Evolutionary conservation across 2,113 vertebrate species (phyloP), one percentile per base, ranked within the genome.

Genomic region (Oryctolagus cuniculus): DNA sequence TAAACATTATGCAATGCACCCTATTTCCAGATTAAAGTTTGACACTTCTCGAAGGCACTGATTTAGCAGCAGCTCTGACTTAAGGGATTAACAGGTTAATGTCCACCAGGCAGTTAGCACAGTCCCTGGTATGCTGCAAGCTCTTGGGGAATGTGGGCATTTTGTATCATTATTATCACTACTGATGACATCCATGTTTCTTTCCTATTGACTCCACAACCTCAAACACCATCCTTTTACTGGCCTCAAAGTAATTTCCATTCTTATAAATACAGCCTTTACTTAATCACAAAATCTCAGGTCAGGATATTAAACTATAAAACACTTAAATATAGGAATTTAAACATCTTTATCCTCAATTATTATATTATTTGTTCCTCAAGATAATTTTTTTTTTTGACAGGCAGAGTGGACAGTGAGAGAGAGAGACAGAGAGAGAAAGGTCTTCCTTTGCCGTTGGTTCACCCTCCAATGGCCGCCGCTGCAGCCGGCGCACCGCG

Each of bases 1-100:
- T 80, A 63, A 85, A 27, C 22, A 88, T 66, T 89, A 92, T 67
- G 38, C 67, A 70, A 2, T 69, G 29, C 49, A 31, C 19, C 17
- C 34, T 82, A 38, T 87, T 92, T 89, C 89, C 53, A 75, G 44
- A 89, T 81, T 86, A 70, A 75, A 81, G 67, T 75, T 38, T 86
- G 44, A 53, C 58, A 79, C n/a, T 85, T 85, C 44, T 75, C 15
- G 58, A 72, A 38, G n/a, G 22, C 6, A 61, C 22, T 53, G 63
- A 61, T 75, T 64, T 86, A 73, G 64, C 24, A 94, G 21, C 24
- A 86, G 27, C 61, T 89, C 38, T 86, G 69, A 82, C 13, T 82
- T 94, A 70, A 49, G 69, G 25, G 38, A 77, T 72, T 58, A 84
- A 81, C 69, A 70, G 64, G 19, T 77, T 92, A 86, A 86, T 74